These are phyloP conservation scores for Drosophila sp. DNA, from an alignment of 1,140 invertebrate species.

Conservation along the genomic window DNA sequence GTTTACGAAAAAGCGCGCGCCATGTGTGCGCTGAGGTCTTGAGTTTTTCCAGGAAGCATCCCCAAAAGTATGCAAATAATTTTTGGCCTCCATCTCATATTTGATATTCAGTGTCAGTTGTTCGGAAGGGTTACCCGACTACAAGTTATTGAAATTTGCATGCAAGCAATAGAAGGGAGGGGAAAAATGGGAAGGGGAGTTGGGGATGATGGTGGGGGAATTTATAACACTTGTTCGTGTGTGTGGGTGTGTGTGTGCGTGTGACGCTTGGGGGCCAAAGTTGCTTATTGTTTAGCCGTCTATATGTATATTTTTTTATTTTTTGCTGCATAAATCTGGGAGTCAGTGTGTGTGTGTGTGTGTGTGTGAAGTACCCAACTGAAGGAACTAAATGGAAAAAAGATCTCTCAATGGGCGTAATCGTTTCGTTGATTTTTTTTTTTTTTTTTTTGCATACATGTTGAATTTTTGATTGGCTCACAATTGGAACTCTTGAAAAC, in stretches of 20 bases:
- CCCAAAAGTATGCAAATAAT: slow-evolving; percentile 80
- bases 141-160: slow-evolving; percentile 80
- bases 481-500: slow-evolving; percentile 4
- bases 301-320: slow-evolving; percentile 6
- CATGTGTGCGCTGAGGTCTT: slow-evolving; percentile 60
- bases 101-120: slow-evolving; percentile 81
- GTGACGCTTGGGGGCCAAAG: slow-evolving; percentile 13
- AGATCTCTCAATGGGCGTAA: slow-evolving; percentile 53
- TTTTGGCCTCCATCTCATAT: slow-evolving; percentile 70
- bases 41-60: slow-evolving; percentile 56
- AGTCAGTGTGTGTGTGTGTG: slow-evolving; percentile 10
- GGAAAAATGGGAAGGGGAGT: neutral
- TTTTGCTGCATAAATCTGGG: slow-evolving; percentile 41
- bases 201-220: slow-evolving; percentile 32
- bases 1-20: slow-evolving; percentile 67
- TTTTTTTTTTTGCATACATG: slow-evolving; percentile 3
- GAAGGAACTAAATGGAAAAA: slow-evolving; percentile 15
- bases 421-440: slow-evolving; percentile 45
- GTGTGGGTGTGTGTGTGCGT: slow-evolving; percentile 11
- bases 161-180: slow-evolving; percentile 53
- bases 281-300: slow-evolving; percentile 73
- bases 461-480: slow-evolving; percentile 43
- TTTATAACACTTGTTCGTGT: slow-evolving; percentile 69
- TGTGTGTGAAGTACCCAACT: neutral
- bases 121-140: slow-evolving; percentile 67